These are phyloP conservation scores for Musca domestica DNA, from an alignment of 1,140 invertebrate species.

Conservation along the genomic window DNA sequence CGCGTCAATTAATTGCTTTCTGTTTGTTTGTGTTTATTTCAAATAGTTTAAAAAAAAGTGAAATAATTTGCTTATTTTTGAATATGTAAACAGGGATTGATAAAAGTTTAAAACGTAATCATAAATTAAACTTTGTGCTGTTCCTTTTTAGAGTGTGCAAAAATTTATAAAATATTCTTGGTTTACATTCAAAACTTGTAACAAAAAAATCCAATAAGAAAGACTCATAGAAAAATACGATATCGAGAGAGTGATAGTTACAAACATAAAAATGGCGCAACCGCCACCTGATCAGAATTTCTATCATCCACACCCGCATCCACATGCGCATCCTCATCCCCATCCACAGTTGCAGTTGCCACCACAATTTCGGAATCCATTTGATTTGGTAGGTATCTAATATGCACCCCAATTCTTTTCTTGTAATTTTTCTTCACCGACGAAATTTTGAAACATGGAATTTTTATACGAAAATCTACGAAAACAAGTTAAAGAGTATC, in stretches of 20 bases:
- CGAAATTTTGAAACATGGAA: no score
- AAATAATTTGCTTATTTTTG: no score
- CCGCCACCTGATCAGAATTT: conserved; percentile 49
- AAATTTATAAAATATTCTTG: no score
- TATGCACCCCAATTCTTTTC: not conserved
- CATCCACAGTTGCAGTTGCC: conserved; percentile 47
- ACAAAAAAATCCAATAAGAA: no score
- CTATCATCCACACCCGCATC: conserved; percentile 42
- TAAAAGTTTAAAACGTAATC: no score
- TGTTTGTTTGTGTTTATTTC: not conserved
- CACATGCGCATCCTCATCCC: conserved; percentile 37
- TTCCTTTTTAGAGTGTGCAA: no score
- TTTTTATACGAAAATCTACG: no score
- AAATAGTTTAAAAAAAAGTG: no score
- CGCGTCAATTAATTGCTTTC: not conserved
- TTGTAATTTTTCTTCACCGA: no score
- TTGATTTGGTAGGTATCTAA: conserved; percentile 41
- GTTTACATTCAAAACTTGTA: no score
- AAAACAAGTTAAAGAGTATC: no score
- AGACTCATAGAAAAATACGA: not conserved
- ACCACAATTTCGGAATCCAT: conserved; percentile 48
- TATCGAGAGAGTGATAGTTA: not conserved
- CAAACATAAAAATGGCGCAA: conserved; percentile 44
- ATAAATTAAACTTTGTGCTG: not conserved
- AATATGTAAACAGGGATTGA: no score